Conservation (phyloP, 2,888 invertebrate species). For the Antheraea assamensis region DNA sequence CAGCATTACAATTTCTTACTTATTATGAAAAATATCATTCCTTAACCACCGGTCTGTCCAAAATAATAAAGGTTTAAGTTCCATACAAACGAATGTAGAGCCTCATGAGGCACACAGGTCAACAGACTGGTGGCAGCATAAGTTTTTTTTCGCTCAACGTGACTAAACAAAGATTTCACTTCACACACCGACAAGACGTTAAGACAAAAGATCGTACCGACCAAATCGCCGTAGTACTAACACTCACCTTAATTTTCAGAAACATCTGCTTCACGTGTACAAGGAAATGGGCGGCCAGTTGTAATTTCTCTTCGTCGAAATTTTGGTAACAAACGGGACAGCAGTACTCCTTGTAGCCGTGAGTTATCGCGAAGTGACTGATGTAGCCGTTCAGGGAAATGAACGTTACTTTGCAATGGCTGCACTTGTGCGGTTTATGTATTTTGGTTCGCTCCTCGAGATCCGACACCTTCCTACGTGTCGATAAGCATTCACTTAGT, state of each 20-base stretch:
- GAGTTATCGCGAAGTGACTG: constrained; percentile 38
- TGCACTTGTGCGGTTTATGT: constrained; percentile 29
- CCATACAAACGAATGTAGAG: too few species aligned
- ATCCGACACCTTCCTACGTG: accelerated
- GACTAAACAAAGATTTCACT: too few species aligned
- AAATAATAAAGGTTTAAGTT: too few species aligned
- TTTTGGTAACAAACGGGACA: constrained; percentile 45
- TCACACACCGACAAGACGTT: too few species aligned
- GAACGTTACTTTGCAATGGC: constrained; percentile 34
- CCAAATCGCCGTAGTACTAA: too few species aligned
- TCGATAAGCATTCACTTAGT: neutral
- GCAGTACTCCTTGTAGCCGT: constrained; percentile 20
- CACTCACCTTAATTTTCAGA: constrained; percentile 21
- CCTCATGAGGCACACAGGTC: too few species aligned
- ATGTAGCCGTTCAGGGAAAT: constrained; percentile 32
- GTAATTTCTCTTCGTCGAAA: accelerated
- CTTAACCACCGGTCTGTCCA: too few species aligned
- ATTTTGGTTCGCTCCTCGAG: accelerated
- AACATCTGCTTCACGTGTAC: constrained; percentile 38
- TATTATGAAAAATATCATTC: too few species aligned
- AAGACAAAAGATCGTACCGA: too few species aligned
- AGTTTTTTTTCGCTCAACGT: too few species aligned
- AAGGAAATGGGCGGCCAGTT: constrained; percentile 33
- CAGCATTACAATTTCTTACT: too few species aligned
- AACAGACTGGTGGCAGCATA: too few species aligned